Percentiles rank a stretch among this genome's conserved stretches.
Conservation (phyloP, 2,888 invertebrate genomes). For the Parnassius mnemosyne region DNA sequence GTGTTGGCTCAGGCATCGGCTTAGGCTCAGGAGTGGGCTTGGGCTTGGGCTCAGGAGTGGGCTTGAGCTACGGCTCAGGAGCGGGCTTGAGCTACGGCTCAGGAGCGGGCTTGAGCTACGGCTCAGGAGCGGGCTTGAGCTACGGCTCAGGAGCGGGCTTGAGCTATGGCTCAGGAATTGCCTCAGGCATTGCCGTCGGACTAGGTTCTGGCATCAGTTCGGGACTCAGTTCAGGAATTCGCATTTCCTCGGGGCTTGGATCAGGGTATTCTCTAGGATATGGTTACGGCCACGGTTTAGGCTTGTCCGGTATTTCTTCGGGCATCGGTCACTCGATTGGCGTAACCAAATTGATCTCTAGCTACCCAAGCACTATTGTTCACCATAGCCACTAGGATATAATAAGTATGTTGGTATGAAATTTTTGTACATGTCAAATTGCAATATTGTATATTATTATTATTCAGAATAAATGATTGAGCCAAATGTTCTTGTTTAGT, state of each 20-base stretch:
- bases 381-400: constrained; percentile 28
- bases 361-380: constrained; percentile 25
- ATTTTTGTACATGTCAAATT: constrained; percentile 34
- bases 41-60: constrained; percentile 20
- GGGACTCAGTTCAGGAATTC: no score
- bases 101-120: constrained; percentile 32
- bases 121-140: constrained; percentile 18
- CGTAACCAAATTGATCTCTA: constrained; percentile 25
- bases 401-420: constrained; percentile 27
- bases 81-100: constrained; percentile 21
- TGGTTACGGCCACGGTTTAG: constrained; percentile 14
- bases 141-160: no score
- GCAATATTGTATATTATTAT: constrained; percentile 29
- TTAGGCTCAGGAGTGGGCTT: constrained; percentile 21
- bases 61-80: constrained; percentile 25
- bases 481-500: constrained; percentile 11
- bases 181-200: constrained; percentile 22
- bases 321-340: constrained; percentile 25
- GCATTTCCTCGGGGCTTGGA: constrained; percentile 28
- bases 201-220: constrained; percentile 25
- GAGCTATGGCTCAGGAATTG: constrained; percentile 14
- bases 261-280: constrained; percentile 25
- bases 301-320: no score
- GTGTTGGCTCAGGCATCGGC: constrained; percentile 11
- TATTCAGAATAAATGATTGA: constrained; percentile 27